Evolutionary conservation across 92 coral and sea anemone species (phyloP), one percentile per base, ranked within the genome.

Genomic region (Meandrina meandrites): DNA sequence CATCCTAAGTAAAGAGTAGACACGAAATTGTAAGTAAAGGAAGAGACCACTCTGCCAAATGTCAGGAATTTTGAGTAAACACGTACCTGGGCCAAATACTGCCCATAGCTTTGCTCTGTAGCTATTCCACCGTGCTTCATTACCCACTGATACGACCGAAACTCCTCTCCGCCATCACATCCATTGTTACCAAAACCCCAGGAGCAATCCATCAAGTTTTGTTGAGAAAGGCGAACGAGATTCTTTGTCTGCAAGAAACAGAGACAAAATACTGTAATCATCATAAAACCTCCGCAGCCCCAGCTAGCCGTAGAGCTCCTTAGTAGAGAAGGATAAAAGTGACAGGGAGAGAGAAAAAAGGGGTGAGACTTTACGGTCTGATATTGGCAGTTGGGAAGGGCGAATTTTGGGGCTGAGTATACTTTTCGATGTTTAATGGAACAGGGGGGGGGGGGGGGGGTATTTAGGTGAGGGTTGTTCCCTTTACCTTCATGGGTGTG

Each of bases 141-240:
- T 71, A 97, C 86, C 97, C 98, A 97, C 79, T 97, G 97, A 66
- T 92, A 97, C 30, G 99, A 94, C 16, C 98, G 94, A 72, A 86
- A 97, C 81, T 97, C 99, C 73, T 95, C 98, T 42, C 99, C 99
- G 54, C 99, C 99, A 89, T 89, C 98, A 80, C 99, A 97, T 12
- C 94, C 99, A 84, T 95, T 95, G 66, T 97, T 97, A 34, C 98
- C 98, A 86, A 88, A 95, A 8, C 99, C 99, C 99, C 99, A 97
- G 16, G 96, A 89, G 58, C 99, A 97, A 84, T 97, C 99, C 79
- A 97, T 88, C 72, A 97, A 86, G 51, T 90, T 94, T 89, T 97
- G 99, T 81, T 97, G 97, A 35, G 99, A 97, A 77, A 97, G 89
- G 28, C 96, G 88, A 22, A 95, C 91, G 60, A 90, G 86, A 48